Base-by-base conservation (phyloP, 2,888 invertebrate species). In the Sclerodermus sp. region DNA sequence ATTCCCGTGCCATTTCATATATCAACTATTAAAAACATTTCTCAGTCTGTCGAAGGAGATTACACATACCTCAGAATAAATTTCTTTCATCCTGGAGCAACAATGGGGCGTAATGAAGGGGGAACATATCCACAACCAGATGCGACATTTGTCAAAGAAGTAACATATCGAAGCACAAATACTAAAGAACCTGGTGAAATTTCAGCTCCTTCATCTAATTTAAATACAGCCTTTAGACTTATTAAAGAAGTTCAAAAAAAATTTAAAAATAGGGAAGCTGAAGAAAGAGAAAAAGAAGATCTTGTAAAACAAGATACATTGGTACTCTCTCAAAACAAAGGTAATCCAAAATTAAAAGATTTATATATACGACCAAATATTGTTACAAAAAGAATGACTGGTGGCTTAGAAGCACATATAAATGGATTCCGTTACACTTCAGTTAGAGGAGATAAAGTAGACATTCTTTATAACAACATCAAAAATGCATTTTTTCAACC, bases 171-270 rank as follows among this genome's bases (percentile, higher is more conserved):
- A 68, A 96, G 96, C 80, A 93, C 93, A 68, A 99, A 99, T 79
- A 90, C 92, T 37, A 98, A 98, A 80, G 97, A 97, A 73, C 96
- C 96, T 0, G 98, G 98, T 18, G 96, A 96, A 80, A 83, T 92
- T 55, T 89, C 91, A 1, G 91, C 98, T 0, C 96, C 98, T 0
- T 96, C 96, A 0, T 87, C 93, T 12, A 99, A 99, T 79, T 82
- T 99, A 41, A 96, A 93, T 78, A 97, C 94, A 9, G 97, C 97
- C 23, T 97, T 96, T 81, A 87, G 98, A 61, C 83, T 99, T 47
- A 99, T 99, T 68, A 99, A 99, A 79, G 99, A 99, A 81, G 94
- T 96, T 29, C 99, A 99, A 82, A 96, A 99, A 79, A 94, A 94
- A 72, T 99, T 94, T 79, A 96, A 96, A 80, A 97, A 96, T 0